A percentile compares a stretch with the other conserved stretches of the same genome.
Conservation (phyloP, 1,140 invertebrate genomes). For the Lepeophtheirus salmonis region DNA sequence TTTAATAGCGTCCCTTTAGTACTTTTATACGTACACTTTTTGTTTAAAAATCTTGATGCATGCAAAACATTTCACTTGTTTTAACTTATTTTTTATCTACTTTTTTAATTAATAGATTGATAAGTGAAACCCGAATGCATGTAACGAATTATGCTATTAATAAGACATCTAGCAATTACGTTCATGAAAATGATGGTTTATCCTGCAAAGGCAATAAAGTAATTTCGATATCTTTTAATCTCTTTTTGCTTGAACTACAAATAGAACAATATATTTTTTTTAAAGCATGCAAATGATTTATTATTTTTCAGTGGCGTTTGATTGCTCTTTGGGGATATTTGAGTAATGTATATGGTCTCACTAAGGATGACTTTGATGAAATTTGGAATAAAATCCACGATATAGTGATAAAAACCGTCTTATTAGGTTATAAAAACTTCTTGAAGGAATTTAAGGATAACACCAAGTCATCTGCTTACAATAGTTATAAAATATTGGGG, state of each 20-base stretch:
- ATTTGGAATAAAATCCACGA: conserved; percentile 11
- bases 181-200: background rate
- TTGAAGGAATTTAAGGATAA: background rate
- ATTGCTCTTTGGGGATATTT: conserved; percentile 1
- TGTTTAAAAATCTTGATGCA: too few relatives aligned
- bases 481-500: conserved; percentile 9
- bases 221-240: background rate
- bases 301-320: conserved; percentile 4
- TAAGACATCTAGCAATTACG: background rate
- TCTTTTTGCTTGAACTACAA: too few relatives aligned
- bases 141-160: conserved; percentile 9
- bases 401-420: conserved; percentile 7
- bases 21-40: too few relatives aligned
- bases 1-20: too few relatives aligned
- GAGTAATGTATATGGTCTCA: background rate
- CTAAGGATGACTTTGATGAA: background rate
- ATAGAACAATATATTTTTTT: background rate
- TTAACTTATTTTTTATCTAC: too few relatives aligned
- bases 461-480: conserved; percentile 6
- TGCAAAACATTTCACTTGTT: too few relatives aligned
- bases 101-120: background rate
- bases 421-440: background rate
- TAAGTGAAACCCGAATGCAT: background rate
- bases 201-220: conserved; percentile 4
- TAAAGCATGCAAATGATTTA: background rate